Conservation (phyloP, 2,888 invertebrate genomes). For the Gymnosoma rotundatum region DNA sequence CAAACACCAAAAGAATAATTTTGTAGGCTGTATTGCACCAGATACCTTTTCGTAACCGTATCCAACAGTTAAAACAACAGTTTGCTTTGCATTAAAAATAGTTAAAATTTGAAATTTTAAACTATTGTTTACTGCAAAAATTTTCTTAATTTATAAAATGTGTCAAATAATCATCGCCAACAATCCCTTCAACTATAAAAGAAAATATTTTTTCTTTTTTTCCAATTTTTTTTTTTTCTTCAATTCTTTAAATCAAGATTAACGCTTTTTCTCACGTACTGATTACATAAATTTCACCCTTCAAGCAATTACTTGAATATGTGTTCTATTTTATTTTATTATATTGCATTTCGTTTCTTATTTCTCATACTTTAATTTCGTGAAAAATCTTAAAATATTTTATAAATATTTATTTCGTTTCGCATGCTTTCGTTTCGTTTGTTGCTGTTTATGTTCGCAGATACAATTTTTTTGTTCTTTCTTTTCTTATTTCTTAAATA, state of each 20-base stretch:
- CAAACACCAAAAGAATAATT: no score
- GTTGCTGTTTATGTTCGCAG: not conserved
- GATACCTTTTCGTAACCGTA: no score
- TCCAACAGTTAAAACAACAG: no score
- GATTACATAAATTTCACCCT: conserved; percentile 23
- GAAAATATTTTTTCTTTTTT: not conserved
- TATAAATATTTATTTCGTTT: conserved; percentile 50
- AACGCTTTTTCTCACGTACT: conserved; percentile 23
- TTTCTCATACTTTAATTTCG: conserved; percentile 4
- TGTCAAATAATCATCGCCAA: no score
- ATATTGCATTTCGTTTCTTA: conserved; percentile 33
- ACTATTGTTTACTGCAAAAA: no score
- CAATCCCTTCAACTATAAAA: no score
- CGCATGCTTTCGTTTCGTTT: conserved; percentile 19
- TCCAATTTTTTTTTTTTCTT: not conserved
- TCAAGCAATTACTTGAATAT: conserved; percentile 52
- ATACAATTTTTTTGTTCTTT: not conserved
- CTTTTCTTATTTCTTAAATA: conserved; percentile 42
- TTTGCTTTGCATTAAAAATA: no score
- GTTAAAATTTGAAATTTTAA: no score
- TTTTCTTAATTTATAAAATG: no score
- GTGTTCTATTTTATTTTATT: conserved; percentile 49
- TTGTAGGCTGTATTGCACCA: no score
- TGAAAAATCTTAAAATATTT: conserved; percentile 44
- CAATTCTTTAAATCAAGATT: conserved; percentile 3